phyloP scores from a whole-genome alignment of 2,888 invertebrate genomes.

The Protonemura montana region DNA sequence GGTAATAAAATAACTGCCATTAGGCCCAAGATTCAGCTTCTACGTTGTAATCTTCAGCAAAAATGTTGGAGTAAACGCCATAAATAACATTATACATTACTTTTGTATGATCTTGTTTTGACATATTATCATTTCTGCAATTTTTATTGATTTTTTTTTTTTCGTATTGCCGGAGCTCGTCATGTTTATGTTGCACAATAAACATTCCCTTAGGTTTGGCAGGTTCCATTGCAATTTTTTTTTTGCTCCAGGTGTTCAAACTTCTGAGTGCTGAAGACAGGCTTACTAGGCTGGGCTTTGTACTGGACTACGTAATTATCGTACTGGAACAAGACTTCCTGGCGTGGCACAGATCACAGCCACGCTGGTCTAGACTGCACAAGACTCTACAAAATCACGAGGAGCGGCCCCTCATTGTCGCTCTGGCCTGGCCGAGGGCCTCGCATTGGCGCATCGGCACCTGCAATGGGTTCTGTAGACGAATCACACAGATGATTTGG shows the following conservation, averaged over 20 bases:
- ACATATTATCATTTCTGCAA: too few relatives aligned
- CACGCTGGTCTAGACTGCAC: neutral
- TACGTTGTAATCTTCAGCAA: too few relatives aligned
- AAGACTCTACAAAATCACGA: neutral
- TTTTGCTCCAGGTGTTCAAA: neutral
- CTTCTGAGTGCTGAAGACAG: neutral
- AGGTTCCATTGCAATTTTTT: too few relatives aligned
- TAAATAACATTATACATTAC: too few relatives aligned
- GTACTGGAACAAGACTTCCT: slow-evolving; percentile 13
- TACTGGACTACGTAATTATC: neutral
- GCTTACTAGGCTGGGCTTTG: neutral
- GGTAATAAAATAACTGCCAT: too few relatives aligned
- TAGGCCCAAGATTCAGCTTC: too few relatives aligned
- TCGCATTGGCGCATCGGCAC: neutral
- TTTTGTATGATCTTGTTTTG: too few relatives aligned
- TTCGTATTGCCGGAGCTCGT: too few relatives aligned
- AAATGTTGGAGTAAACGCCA: too few relatives aligned
- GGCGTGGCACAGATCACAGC: neutral
- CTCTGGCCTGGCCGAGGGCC: neutral
- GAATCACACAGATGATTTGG: neutral
- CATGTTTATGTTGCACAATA: too few relatives aligned
- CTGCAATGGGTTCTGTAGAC: slow-evolving; percentile 8
- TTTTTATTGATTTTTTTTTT: too few relatives aligned
- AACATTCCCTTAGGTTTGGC: too few relatives aligned
- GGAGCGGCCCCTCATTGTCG: neutral